phyloP scores from a whole-genome alignment of 2,888 invertebrate species.

The Patella pellucida region DNA sequence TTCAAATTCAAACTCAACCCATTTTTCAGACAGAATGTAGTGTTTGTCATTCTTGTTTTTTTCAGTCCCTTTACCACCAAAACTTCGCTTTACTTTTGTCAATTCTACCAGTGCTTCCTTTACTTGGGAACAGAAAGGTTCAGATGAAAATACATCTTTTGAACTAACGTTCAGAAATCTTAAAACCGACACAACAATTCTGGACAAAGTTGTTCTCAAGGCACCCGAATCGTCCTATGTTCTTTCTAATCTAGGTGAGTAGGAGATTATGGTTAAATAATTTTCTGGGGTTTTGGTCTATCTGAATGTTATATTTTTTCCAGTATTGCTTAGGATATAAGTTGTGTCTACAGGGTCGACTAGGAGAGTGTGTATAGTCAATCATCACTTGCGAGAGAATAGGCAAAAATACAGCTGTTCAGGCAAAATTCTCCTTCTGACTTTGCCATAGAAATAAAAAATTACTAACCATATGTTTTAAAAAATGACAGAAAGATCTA shows the following conservation, averaged over 20 bases:
- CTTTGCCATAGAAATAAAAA: too few relatives aligned
- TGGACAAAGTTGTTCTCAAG: constrained; percentile 28
- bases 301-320: too few relatives aligned
- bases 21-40: background rate
- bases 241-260: constrained; percentile 38
- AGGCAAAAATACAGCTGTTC: too few relatives aligned
- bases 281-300: too few relatives aligned
- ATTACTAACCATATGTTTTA: too few relatives aligned
- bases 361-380: too few relatives aligned
- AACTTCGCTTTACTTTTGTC: constrained; percentile 21
- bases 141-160: constrained; percentile 20
- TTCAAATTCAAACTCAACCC: too few relatives aligned
- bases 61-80: constrained; percentile 14
- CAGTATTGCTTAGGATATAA: too few relatives aligned
- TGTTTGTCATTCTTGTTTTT: background rate
- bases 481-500: too few relatives aligned
- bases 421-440: too few relatives aligned
- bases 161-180: constrained; percentile 35
- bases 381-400: too few relatives aligned
- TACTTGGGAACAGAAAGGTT: constrained; percentile 23
- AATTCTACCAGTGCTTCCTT: constrained; percentile 27
- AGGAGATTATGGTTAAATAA: background rate
- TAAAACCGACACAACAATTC: constrained; percentile 23
- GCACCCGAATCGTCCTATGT: constrained; percentile 23
- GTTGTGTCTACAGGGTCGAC: too few relatives aligned